A percentile compares a stretch with the other conserved stretches of the same genome.
Conservation (phyloP, 2,113 vertebrate species). For the Callipepla squamata region DNA sequence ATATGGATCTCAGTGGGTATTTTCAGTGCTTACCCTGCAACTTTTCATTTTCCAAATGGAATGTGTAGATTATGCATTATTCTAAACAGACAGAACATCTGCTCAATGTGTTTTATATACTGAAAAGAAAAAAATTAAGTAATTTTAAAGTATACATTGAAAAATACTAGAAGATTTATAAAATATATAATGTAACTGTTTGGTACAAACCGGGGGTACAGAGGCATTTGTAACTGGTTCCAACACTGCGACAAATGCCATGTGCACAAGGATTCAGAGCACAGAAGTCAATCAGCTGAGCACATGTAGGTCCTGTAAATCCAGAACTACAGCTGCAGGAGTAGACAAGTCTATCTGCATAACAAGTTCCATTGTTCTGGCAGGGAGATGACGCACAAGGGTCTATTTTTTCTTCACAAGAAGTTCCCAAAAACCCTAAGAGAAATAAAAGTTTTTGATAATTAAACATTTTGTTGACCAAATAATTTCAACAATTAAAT, state of each 20-base stretch:
- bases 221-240: constrained; percentile 96
- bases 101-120: neutral
- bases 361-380: constrained; percentile 94
- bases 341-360: constrained; percentile 78
- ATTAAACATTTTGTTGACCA: neutral
- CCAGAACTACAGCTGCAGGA: constrained; percentile 90
- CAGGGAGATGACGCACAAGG: constrained; percentile 90
- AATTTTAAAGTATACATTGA: neutral
- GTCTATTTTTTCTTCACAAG: constrained; percentile 91
- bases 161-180: neutral
- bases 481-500: neutral
- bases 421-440: constrained; percentile 86
- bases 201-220: constrained; percentile 89
- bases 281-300: constrained; percentile 95
- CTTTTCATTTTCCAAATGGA: constrained; percentile 15
- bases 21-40: constrained; percentile 13
- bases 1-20: constrained; percentile 26
- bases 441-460: neutral
- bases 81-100: neutral
- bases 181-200: neutral
- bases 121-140: neutral
- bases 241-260: constrained; percentile 92
- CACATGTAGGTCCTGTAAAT: constrained; percentile 91
- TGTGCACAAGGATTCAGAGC: constrained; percentile 95
- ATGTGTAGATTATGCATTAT: neutral